A percentile compares a stretch with the other conserved stretches of the same genome.
Conservation (phyloP, 2,888 invertebrate species). For the Onthophagus sagittarius region DNA sequence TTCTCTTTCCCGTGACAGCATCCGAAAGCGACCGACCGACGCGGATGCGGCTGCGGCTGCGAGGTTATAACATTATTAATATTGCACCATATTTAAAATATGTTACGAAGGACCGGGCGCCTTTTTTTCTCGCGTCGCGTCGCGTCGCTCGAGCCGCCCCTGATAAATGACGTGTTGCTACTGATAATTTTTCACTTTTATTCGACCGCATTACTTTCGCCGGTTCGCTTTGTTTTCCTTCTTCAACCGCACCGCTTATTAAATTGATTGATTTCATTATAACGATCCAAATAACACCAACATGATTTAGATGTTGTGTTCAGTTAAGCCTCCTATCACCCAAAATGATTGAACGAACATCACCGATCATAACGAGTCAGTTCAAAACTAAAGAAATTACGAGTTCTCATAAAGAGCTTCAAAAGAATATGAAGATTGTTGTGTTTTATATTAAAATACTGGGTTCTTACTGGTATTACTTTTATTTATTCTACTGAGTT, state of each 20-base stretch:
- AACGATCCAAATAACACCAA: neutral
- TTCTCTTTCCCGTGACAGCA: constrained; percentile 28
- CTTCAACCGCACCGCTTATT: neutral
- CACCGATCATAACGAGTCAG: too few relatives aligned
- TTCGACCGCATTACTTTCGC: neutral
- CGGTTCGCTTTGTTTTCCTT: neutral
- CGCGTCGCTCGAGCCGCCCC: neutral
- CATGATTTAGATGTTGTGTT: too few relatives aligned
- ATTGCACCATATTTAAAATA: constrained; percentile 22
- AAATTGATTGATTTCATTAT: neutral
- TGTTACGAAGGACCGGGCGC: neutral
- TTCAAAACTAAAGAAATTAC: too few relatives aligned
- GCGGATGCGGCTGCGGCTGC: constrained; percentile 14
- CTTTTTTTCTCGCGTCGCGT: neutral
- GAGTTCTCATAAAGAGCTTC: too few relatives aligned
- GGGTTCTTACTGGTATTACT: too few relatives aligned
- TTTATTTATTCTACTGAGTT: too few relatives aligned
- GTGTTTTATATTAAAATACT: too few relatives aligned
- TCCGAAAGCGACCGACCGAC: constrained; percentile 17
- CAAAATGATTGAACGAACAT: too few relatives aligned
- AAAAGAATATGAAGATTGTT: too few relatives aligned
- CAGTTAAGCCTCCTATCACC: too few relatives aligned
- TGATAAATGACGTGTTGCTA: neutral
- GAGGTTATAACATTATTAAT: constrained; percentile 23
- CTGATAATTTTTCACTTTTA: neutral